Conservation (phyloP, 2,113 vertebrate genomes). For the Eptesicus fuscus region DNA sequence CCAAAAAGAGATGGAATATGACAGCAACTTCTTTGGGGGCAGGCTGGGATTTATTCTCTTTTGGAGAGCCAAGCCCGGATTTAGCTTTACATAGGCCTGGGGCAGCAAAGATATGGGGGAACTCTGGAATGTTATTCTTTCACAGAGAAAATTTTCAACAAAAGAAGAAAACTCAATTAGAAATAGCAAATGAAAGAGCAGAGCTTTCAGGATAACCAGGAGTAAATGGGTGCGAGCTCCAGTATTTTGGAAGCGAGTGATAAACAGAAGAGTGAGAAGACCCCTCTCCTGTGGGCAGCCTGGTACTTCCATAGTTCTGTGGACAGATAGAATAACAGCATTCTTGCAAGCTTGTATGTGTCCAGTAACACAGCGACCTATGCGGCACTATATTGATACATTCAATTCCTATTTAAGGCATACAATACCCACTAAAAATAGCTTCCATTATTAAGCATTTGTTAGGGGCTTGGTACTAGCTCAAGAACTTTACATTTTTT, state of each 20-base stretch:
- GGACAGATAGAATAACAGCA: background rate
- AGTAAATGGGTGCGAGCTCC: background rate
- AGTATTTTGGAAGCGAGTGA: background rate
- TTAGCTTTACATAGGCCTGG: conserved; percentile 56
- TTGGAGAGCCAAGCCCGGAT: conserved; percentile 61
- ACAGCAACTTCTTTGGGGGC: conserved; percentile 57
- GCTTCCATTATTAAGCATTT: background rate
- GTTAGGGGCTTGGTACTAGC: background rate
- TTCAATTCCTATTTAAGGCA: background rate
- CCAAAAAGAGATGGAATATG: conserved; percentile 65
- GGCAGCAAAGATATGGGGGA: conserved; percentile 55
- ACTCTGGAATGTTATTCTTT: conserved; percentile 52
- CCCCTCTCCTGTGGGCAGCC: background rate
- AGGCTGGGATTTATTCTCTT: conserved; percentile 57
- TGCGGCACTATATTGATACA: background rate
- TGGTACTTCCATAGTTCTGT: background rate
- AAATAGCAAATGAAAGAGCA: background rate
- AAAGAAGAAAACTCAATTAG: conserved; percentile 26
- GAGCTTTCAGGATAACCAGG: background rate
- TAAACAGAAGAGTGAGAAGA: background rate
- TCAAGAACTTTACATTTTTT: background rate
- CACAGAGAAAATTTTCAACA: conserved; percentile 17
- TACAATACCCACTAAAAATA: background rate
- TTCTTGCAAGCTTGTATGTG: background rate
- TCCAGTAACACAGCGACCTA: background rate